A percentile compares a stretch with the other conserved stretches of the same genome.
Conservation (phyloP, 2,888 invertebrate species). For the Ichneumon xanthorius region DNA sequence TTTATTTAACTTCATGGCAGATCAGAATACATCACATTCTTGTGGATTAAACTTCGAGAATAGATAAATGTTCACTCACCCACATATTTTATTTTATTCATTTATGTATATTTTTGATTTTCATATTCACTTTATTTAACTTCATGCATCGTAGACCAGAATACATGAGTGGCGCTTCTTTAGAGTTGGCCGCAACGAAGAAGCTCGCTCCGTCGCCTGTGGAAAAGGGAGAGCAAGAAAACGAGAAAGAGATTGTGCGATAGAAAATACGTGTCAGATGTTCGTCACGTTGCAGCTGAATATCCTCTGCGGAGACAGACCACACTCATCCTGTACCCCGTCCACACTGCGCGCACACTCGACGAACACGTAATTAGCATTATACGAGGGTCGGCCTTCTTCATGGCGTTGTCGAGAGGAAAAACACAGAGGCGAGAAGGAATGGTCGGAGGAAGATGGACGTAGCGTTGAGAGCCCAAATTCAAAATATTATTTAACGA, state of each 20-base stretch:
- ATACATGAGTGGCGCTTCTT: background rate
- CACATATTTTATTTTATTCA: too few relatives aligned
- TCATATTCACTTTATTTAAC: too few relatives aligned
- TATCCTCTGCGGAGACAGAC: conserved; percentile 29
- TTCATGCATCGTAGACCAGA: background rate
- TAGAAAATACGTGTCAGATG: conserved; percentile 60
- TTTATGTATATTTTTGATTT: too few relatives aligned
- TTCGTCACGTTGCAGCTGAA: conserved; percentile 55
- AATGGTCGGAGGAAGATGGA: background rate
- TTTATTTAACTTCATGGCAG: too few relatives aligned
- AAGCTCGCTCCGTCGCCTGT: background rate
- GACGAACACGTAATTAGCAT: conserved; percentile 57
- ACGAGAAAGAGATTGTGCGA: conserved; percentile 20
- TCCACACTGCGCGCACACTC: conserved; percentile 26
- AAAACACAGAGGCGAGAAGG: conserved; percentile 29
- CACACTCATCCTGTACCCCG: conserved; percentile 23
- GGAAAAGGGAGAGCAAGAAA: conserved; percentile 10
- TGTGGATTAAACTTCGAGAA: too few relatives aligned
- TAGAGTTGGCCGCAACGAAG: conserved; percentile 14
- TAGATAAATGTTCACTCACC: too few relatives aligned
- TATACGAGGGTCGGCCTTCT: conserved; percentile 52
- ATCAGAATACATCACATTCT: too few relatives aligned
- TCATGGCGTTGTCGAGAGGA: conserved; percentile 25
- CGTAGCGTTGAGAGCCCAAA: too few relatives aligned
- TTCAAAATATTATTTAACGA: too few relatives aligned